Evolutionary conservation across 2,888 invertebrate species (phyloP).

Genomic region (Drosophila stalkeri): DNA sequence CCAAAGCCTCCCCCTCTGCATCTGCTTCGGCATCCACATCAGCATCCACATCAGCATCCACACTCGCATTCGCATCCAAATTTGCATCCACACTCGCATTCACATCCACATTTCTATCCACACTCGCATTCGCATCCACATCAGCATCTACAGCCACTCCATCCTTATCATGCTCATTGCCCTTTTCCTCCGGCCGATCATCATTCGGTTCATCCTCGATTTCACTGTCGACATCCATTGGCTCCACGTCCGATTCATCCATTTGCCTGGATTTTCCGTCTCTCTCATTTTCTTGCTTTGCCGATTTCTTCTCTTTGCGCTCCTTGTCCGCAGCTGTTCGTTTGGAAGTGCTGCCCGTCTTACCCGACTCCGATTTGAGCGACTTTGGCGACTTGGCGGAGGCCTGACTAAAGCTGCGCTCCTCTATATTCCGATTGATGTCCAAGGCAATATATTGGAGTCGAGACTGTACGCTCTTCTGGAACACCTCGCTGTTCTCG

Average conservation of each 20-base stretch:
- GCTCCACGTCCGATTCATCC: conserved; percentile 36
- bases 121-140: conserved; percentile 16
- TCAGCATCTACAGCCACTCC: not conserved
- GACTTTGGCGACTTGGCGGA: conserved; percentile 29
- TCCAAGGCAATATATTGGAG: conserved; percentile 86
- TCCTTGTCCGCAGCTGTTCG: not conserved
- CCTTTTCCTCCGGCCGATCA: conserved; percentile 14
- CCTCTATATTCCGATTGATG: conserved; percentile 74
- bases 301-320: not conserved
- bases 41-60: conserved; percentile 9
- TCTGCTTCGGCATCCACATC: conserved; percentile 34
- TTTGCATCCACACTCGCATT: conserved; percentile 15
- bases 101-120: conserved; percentile 13
- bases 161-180: conserved; percentile 10
- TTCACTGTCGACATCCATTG: conserved; percentile 50
- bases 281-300: not conserved
- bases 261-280: conserved; percentile 8
- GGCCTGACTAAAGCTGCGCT: conserved; percentile 49
- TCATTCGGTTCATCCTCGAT: conserved; percentile 18
- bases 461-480: conserved; percentile 95
- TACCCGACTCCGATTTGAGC: conserved; percentile 40
- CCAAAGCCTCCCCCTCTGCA: conserved; percentile 19
- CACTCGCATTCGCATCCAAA: conserved; percentile 26
- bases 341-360: conserved; percentile 1
- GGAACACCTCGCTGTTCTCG: conserved; percentile 91